Evolutionary conservation across 2,797 vertebrate genomes (phyloP).

Genomic region (Gymnoscopelus microlampas): DNA sequence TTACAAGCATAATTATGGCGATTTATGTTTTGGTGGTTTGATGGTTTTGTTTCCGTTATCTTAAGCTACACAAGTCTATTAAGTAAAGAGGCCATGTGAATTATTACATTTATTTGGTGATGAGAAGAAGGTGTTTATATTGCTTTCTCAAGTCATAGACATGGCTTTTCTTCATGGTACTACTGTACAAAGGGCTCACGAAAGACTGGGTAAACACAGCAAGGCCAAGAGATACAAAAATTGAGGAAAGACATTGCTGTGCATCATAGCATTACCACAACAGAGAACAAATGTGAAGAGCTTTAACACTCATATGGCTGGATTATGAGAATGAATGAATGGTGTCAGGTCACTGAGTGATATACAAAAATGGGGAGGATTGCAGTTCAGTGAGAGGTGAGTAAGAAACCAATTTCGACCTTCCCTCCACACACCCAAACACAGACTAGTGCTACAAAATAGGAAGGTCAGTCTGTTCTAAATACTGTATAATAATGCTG

Average conservation of each 20-base stretch:
- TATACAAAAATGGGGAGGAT: slow-evolving; percentile 10
- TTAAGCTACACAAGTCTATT: neutral
- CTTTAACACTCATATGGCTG: neutral
- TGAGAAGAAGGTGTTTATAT: no score
- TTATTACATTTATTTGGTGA: no score
- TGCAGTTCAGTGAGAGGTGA: slow-evolving; percentile 41
- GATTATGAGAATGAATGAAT: neutral
- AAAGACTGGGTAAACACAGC: no score
- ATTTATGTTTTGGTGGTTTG: neutral
- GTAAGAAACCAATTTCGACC: slow-evolving; percentile 42
- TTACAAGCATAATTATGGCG: slow-evolving; percentile 5
- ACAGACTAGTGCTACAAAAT: slow-evolving; percentile 41
- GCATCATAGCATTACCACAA: neutral
- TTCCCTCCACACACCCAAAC: slow-evolving; percentile 55
- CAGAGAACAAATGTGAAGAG: neutral
- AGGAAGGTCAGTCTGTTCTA: slow-evolving; percentile 38
- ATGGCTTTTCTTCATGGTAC: neutral
- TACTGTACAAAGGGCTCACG: neutral
- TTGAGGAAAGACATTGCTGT: neutral
- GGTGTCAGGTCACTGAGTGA: slow-evolving; percentile 5
- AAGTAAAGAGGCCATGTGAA: neutral
- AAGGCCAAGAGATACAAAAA: neutral
- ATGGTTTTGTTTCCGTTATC: neutral
- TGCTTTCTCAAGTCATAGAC: neutral
- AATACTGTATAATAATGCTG: no score